These are phyloP conservation scores for Stichodactyla helianthus DNA, from an alignment of 64 coral and sea anemone species.

Conservation along the genomic window DNA sequence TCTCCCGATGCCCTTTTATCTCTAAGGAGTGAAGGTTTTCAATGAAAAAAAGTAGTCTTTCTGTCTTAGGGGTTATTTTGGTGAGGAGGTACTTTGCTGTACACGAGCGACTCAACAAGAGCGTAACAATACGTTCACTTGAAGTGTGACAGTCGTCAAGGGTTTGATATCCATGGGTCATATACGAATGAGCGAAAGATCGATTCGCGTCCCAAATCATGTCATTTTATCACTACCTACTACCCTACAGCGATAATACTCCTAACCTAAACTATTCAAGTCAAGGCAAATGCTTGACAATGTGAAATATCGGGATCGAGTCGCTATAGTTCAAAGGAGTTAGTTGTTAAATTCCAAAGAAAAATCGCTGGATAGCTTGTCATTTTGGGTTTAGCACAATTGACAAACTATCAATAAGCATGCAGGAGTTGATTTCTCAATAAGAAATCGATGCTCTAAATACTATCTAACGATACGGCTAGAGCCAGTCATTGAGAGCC, in stretches of 20 bases:
- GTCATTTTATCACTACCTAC: neutral
- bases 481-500: neutral
- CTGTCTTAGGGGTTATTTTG: neutral
- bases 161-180: neutral
- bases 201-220: neutral
- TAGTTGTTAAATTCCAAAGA: neutral
- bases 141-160: neutral
- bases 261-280: neutral
- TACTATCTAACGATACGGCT: neutral
- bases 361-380: neutral
- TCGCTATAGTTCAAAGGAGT: neutral
- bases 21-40: neutral
- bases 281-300: neutral
- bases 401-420: conserved; percentile 18
- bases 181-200: neutral
- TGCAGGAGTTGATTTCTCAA: conserved; percentile 3
- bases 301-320: neutral
- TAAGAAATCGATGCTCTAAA: neutral
- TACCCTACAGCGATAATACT: neutral
- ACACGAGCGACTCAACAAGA: neutral
- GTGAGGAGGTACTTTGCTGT: neutral
- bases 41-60: neutral
- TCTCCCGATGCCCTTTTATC: neutral
- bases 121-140: neutral
- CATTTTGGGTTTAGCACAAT: conserved; percentile 9